Evolutionary conservation across 2,113 vertebrate species (phyloP).

Genomic region (Melanerpes formicivorus): DNA sequence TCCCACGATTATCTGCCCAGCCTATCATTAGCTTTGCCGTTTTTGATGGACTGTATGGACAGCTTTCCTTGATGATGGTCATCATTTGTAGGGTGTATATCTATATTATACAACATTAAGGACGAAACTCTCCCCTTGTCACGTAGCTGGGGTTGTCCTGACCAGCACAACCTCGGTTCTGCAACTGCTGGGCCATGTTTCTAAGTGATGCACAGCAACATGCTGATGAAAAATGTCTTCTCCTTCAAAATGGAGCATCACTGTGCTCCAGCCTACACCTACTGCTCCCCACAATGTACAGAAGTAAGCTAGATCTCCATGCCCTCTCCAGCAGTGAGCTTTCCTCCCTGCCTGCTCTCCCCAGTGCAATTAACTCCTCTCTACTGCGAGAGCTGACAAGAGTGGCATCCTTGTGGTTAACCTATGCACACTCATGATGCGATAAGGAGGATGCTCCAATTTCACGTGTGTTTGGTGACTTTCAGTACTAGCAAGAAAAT

Average conservation of each 20-base stretch:
- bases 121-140: slow-evolving; percentile 44
- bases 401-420: background rate
- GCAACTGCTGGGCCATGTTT: background rate
- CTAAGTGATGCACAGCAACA: background rate
- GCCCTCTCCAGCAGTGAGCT: background rate
- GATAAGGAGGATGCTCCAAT: rapidly evolving
- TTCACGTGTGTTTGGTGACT: rapidly evolving
- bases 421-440: rapidly evolving
- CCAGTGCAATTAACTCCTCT: background rate
- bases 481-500: rapidly evolving
- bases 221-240: background rate
- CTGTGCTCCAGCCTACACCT: rapidly evolving
- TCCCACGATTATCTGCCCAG: slow-evolving; percentile 88
- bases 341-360: background rate
- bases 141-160: background rate
- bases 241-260: background rate
- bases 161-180: background rate
- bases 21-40: slow-evolving; percentile 82
- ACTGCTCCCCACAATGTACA: background rate
- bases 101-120: slow-evolving; percentile 6
- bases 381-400: background rate
- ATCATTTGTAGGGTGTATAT: slow-evolving; percentile 45
- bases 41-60: slow-evolving; percentile 71
- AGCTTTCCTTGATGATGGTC: slow-evolving; percentile 43
- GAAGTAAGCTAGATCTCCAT: background rate